A percentile compares a stretch with the other conserved stretches of the same genome.
Conservation (phyloP, 2,113 vertebrate genomes). For the Crotalus viridis region DNA sequence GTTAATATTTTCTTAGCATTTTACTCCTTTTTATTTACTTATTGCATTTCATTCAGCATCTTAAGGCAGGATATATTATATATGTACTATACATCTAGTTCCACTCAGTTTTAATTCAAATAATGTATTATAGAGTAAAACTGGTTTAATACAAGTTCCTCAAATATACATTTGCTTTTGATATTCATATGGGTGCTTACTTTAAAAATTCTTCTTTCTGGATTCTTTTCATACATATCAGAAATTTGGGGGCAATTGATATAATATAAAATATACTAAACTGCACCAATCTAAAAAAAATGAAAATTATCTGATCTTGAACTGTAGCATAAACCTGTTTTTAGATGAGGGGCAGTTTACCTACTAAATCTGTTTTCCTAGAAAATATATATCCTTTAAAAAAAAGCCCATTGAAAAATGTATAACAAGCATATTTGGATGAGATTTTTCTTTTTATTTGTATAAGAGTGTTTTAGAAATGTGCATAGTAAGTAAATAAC, state of each 20-base stretch:
- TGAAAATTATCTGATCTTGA: background rate
- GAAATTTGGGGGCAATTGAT: background rate
- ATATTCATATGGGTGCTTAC: constrained; percentile 6
- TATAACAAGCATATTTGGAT: background rate
- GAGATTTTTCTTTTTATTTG: background rate
- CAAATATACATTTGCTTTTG: background rate
- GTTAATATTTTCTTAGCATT: background rate
- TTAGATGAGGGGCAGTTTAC: background rate
- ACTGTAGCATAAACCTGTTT: background rate
- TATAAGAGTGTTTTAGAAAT: background rate
- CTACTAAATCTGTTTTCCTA: background rate
- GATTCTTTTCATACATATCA: background rate
- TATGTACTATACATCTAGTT: background rate
- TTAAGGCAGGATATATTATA: background rate
- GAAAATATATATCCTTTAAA: background rate
- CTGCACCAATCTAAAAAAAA: background rate
- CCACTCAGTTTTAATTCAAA: background rate
- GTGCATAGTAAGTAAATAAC: background rate
- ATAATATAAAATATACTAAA: background rate
- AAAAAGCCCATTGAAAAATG: constrained; percentile 1
- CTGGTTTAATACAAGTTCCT: background rate
- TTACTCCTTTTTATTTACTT: constrained; percentile 6
- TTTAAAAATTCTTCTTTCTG: constrained; percentile 4
- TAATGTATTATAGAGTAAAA: background rate
- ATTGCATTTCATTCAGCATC: background rate